Base-by-base conservation (phyloP, 2,113 vertebrate genomes). In the Craseonycteris thonglongyai region DNA sequence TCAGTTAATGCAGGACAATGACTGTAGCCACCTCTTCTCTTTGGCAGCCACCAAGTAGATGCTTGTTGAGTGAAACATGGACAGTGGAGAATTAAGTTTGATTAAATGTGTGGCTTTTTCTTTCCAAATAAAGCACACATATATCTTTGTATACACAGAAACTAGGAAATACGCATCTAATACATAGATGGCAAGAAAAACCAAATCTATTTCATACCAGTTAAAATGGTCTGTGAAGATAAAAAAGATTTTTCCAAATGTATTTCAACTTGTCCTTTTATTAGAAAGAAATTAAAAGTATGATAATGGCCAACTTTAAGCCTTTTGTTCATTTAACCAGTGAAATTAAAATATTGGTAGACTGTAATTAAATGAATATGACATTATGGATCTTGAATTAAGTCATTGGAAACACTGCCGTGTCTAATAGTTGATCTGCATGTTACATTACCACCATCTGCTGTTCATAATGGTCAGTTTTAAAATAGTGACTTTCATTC, bases 361-460 rank as follows among this genome's bases (percentile, higher is more conserved):
- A 87, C 15, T 63, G 6, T 92, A 89, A 97, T 38, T 93, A 95
- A 94, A 42, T 75, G 74, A 95, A 96, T 87, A 94, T 18, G 78
- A 76, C 90, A 92, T 71, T 38, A 22, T 59, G 35, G 74, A 47
- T 54, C 74, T 58, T 92, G 92, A 79, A 93, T 76, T 76, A 72
- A 91, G 71, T 54, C n/a, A 81, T 16, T 66, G 82, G 74, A 95
- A 74, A 95, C 6, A 49, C 1, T n/a, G 56, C 9, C 5, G 1
- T 3, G 45, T n/a, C 33, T 24, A 51, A 24, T 0, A 59, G 40
- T 22, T 24, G 35, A 26, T 71, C 69, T 94, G 26, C 78, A 26
- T 71, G 96, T 96, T 88, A 86, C 97, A 75, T 92, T 97, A 98
- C 96, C 96, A 65, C 98, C 98, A 98, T 83, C 98, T 98, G 97